Evolutionary conservation across 1,140 invertebrate genomes (phyloP), one percentile per base, ranked within the genome.

Genomic region (Aphidius ervi): DNA sequence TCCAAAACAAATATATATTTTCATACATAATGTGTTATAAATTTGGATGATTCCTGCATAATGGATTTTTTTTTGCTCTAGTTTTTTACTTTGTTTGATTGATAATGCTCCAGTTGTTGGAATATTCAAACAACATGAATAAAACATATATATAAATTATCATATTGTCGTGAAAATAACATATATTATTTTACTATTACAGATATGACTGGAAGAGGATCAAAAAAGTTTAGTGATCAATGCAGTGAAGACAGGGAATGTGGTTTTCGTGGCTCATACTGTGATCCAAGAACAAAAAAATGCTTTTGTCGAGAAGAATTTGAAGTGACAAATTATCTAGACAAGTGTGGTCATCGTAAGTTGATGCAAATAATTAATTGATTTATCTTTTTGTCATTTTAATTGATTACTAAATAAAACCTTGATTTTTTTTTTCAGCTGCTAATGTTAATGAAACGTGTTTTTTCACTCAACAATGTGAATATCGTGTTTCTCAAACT

Each of bases 331-430:
- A 91, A 93, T 81, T 88, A 92, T 74, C 79, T 91, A 62, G 88
- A 93, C 73, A 92, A 92, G 78, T 93, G 91, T 79, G 90, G 90
- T 69, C 85, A 86, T 81, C 82, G 90, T 92, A 77, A 86, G 85
- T 83, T 65, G 53, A 9, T 41, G 16, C 16, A 16, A 16, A 16
- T 16, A 16, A 37, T 46, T 6, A 5, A 9, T 46, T 48, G 9
- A 41, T 16, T 40, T 47, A 4, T 43, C 3, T 43, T 56, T 57
- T 62, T 9, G 55, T 58, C 40, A 20, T n/a, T 9, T 46, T 54
- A 48, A 64, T 58, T 40, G 52, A 58, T 53, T 46, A 61, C 47
- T 10, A 47, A 58, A 58, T 53, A 46, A 9, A 54, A 45, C 9
- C 8, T 20, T 39, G 23, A 9, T 53, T 59, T 58, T 23, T 9